Evolutionary conservation across 2,888 invertebrate genomes (phyloP).

Genomic region (Agrotis segetum): DNA sequence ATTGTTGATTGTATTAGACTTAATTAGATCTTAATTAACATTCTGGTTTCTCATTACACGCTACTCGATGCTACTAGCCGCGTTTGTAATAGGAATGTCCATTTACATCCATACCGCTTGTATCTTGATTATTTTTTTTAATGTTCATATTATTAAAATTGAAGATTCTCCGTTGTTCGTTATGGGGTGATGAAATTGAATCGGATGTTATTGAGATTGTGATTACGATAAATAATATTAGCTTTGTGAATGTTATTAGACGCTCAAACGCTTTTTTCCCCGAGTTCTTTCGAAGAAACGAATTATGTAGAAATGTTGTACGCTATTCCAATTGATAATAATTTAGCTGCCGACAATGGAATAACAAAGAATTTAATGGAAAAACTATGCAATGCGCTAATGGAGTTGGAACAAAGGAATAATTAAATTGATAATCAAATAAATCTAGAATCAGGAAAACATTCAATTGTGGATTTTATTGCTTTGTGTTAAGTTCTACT

Average conservation of each 20-base stretch:
- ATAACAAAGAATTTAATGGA: conserved; percentile 47
- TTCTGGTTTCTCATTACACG: conserved; percentile 91
- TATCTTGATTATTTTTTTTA: conserved; percentile 85
- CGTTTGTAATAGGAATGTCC: conserved; percentile 86
- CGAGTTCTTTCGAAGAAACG: conserved; percentile 41
- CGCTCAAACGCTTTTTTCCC: conserved; percentile 45
- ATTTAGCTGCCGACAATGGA: conserved; percentile 56
- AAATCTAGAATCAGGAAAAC: conserved; percentile 35
- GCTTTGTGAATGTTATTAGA: conserved; percentile 66
- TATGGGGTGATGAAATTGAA: conserved; percentile 81
- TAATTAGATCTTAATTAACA: conserved; percentile 91
- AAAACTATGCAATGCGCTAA: conserved; percentile 56
- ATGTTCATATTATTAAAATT: conserved; percentile 75
- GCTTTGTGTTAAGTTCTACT: conserved; percentile 41
- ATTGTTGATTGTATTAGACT: conserved; percentile 91
- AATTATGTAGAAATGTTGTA: conserved; percentile 61
- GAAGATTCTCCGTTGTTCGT: conserved; percentile 72
- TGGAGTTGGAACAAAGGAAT: conserved; percentile 65
- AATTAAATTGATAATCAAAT: conserved; percentile 61
- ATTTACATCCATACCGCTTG: conserved; percentile 81
- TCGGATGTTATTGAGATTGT: conserved; percentile 74
- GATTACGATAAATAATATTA: conserved; percentile 70
- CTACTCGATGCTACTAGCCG: conserved; percentile 87
- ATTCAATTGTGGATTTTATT: conserved; percentile 51
- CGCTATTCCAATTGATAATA: conserved; percentile 54